Conservation (phyloP, 2,797 vertebrate species). For the Pristis pectinata region DNA sequence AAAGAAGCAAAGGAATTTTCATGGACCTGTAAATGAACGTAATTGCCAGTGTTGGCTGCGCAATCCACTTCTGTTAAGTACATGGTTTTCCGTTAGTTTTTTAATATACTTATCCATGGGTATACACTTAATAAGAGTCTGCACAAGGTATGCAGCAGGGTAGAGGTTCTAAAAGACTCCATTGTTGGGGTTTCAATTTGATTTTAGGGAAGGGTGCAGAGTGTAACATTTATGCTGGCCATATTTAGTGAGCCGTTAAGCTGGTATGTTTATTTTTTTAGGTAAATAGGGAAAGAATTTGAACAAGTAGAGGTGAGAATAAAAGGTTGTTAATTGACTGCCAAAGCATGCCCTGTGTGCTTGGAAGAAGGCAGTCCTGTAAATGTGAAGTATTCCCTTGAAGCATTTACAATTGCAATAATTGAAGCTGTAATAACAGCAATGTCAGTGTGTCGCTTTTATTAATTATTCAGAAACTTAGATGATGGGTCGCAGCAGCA, state of each 20-base stretch:
- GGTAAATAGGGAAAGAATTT: constrained; percentile 23
- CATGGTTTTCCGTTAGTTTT: constrained; percentile 26
- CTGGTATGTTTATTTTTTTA: neutral
- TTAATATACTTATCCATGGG: constrained; percentile 23
- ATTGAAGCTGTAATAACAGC: neutral
- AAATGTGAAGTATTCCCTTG: neutral
- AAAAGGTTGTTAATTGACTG: constrained; percentile 21
- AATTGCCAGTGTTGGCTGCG: constrained; percentile 32
- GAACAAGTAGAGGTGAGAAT: constrained; percentile 16
- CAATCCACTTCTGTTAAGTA: constrained; percentile 32
- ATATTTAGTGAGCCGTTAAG: neutral
- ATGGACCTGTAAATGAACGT: constrained; percentile 33
- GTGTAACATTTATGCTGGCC: neutral
- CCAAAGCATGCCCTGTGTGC: neutral
- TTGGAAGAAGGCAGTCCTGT: neutral
- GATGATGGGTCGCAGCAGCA: neutral
- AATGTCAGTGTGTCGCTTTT: neutral
- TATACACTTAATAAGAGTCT: neutral
- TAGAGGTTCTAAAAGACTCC: neutral
- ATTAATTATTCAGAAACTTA: neutral
- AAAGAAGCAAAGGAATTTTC: constrained; percentile 36
- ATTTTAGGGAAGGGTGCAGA: neutral
- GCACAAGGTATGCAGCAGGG: neutral
- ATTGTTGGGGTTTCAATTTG: constrained; percentile 15
- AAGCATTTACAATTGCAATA: neutral